A percentile compares a stretch with the other conserved stretches of the same genome.
Evolutionary conservation across 1,140 invertebrate species (phyloP).

Genomic region (Aphaenogaster floridana): DNA sequence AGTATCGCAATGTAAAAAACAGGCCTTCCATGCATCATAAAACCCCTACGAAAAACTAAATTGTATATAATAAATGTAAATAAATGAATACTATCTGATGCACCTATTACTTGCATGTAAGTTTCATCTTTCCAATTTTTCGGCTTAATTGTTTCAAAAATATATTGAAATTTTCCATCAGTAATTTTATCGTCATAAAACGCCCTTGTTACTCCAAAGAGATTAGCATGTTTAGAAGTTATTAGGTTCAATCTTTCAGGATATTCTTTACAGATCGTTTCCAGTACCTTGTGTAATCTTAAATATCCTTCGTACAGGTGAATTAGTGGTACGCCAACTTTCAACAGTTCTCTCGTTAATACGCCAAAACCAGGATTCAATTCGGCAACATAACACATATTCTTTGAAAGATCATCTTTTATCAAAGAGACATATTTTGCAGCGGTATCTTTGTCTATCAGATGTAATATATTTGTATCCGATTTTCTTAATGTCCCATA

Average conservation of each 20-base stretch:
- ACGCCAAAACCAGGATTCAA: constrained; percentile 79
- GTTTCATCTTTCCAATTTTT: constrained; percentile 71
- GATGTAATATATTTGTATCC: constrained; percentile 16
- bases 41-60: constrained; percentile 62
- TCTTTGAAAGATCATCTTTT: constrained; percentile 67
- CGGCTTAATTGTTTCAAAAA: constrained; percentile 52
- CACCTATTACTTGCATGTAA: constrained; percentile 73
- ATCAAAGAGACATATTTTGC: constrained; percentile 71
- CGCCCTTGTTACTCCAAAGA: constrained; percentile 16
- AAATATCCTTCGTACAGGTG: constrained; percentile 70
- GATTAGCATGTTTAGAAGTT: constrained; percentile 25
- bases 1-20: constrained; percentile 73
- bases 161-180: background rate
- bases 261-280: constrained; percentile 52
- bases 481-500: background rate
- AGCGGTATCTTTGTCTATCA: constrained; percentile 62
- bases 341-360: constrained; percentile 78
- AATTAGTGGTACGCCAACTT: constrained; percentile 71
- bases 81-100: background rate
- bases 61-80: constrained; percentile 66
- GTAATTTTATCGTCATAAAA: background rate
- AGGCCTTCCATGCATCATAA: constrained; percentile 69
- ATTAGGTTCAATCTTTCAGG: constrained; percentile 53
- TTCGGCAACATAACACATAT: constrained; percentile 72
- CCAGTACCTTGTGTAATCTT: constrained; percentile 45